Base-by-base conservation (phyloP, 2,797 vertebrate species). In the Rhinophrynus dorsalis region DNA sequence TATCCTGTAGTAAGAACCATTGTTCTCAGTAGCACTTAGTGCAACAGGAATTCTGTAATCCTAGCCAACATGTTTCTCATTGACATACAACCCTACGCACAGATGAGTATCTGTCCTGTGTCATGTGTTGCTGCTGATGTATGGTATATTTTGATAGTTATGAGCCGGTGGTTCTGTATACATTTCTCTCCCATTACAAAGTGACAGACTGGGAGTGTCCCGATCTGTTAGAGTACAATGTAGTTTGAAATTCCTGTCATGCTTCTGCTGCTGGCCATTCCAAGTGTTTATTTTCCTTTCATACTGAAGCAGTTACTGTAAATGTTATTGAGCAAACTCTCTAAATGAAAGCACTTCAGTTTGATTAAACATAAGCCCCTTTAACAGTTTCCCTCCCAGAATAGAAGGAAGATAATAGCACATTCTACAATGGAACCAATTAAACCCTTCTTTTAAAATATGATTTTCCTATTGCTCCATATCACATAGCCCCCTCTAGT, bases 101-200 rank as follows among this genome's bases (percentile, higher is more conserved):
- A n/a, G n/a, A n/a, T 38, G 11, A 12, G 47, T 37, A 60, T 73
- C 55, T 73, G 62, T 59, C 61, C 45, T 35, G 23, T 66, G 33
- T 72, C 54, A 59, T 42, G 44, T 50, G 24, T 65, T 40, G 57
- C 51, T 42, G 27, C 42, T 66, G 33, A 72, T 42, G n/a, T 18
- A 30, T 64, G 52, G 68, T 72, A 72, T 72, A 72, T 66, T 72
- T 65, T 58, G 45, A 44, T 72, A 51, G 44, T 70, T 62, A 38
- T 47, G n/a, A 52, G 13, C 35, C 42, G 48, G 44, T 48, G 66
- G 56, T 57, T 68, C 30, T 72, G 61, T 72, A 65, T 60, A 66
- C 47, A 54, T 59, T 62, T 73, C 37, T 51, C 47, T 60, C 37
- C 38, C 10, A 23, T 60, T 66, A 66, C 44, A 50, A 27, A 26